These are phyloP conservation scores for Trilocha varians DNA, from an alignment of 2,888 invertebrate species.

Conservation along the genomic window DNA sequence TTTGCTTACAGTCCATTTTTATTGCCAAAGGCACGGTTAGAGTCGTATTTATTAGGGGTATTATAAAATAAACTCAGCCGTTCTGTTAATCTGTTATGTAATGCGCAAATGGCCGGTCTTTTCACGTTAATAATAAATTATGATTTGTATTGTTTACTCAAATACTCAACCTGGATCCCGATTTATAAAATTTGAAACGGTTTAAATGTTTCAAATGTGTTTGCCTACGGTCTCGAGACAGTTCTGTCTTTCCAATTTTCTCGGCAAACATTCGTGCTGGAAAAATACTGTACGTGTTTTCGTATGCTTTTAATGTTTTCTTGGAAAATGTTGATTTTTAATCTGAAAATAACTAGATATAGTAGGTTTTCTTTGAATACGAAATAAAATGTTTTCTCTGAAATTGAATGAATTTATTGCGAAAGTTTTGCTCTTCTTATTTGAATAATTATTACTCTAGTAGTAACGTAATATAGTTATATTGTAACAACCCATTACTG, in stretches of 20 bases:
- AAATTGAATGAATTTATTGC: no score
- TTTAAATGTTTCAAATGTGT: not conserved
- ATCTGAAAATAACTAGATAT: no score
- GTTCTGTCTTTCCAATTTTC: not conserved
- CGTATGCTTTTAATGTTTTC: not conserved
- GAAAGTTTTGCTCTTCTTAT: no score
- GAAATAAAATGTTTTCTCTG: no score
- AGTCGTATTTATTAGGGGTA: constrained; percentile 2
- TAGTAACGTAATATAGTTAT: no score
- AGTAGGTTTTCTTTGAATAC: no score
- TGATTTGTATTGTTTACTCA: not conserved
- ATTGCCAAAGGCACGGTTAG: not conserved
- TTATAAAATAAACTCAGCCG: constrained; percentile 1
- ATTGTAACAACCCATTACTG: no score
- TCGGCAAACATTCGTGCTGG: not conserved
- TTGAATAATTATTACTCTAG: no score
- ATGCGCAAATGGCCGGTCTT: not conserved
- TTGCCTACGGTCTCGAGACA: not conserved
- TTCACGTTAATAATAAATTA: not conserved
- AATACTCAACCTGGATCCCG: not conserved
- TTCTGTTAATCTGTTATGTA: constrained; percentile 1
- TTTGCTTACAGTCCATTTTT: constrained; percentile 1
- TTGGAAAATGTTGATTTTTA: no score
- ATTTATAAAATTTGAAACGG: not conserved
- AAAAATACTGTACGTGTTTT: not conserved